Evolutionary conservation across 2,797 vertebrate genomes (phyloP), one percentile per base, ranked within the genome.

Genomic region (Tinamus major): DNA sequence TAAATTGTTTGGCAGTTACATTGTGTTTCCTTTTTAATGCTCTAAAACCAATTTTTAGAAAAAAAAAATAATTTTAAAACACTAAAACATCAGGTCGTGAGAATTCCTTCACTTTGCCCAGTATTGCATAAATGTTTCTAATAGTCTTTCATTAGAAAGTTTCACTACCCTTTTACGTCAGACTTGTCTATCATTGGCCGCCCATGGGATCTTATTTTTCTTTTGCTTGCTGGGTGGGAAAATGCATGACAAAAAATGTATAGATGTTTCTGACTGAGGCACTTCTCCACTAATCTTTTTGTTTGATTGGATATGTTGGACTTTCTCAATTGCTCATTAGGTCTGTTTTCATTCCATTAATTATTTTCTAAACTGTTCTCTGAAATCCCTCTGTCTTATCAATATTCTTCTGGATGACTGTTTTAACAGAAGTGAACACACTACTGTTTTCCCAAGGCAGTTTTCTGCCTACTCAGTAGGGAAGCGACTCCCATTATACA

Each of bases 301-400:
- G 18, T 90, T 79, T 76, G 37, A 46, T 88, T 63, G 71, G 62
- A 26, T 53, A 70, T 35, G 9, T 55, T 56, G 44, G 39, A 24
- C 14, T 63, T 20, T 26, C 29, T 69, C 55, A 81, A 89, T 79
- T 92, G 21, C 49, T 62, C 55, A 84, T 37, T 87, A 82, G 13
- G 19, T 81, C 35, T 87, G 27, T 87, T 89, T 93, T 76, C 13
- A 18, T 79, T 72, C 42, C 33, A 75, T 87, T 79, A 81, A 58
- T 86, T 89, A 49, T 84, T 93, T 89, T 84, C 59, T 90, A 17
- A 76, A n/a, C 78, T 65, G 31, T 31, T 33, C 74, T 89, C 58
- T 1, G 8, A 92, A 88, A 48, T 9, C 5, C 26, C 37, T 72
- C 26, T 4, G 8, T 87, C 80, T 68, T 72, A 69, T 49, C 67